Base-by-base conservation (phyloP, 2,888 invertebrate genomes). In the Uropetala carovei region DNA sequence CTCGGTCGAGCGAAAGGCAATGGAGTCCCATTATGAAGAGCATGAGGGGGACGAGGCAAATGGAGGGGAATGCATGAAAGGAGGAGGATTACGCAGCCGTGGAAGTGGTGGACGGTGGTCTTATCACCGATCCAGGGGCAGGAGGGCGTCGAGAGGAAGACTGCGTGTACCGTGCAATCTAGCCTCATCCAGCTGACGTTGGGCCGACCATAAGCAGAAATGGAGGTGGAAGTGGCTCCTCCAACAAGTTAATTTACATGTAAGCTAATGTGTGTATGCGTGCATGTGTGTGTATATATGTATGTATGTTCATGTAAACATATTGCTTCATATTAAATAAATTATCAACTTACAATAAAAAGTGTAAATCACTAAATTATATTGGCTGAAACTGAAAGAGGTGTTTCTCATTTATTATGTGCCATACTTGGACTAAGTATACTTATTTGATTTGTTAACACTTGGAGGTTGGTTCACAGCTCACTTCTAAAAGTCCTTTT, bases 231-330 rank as follows among this genome's bases (percentile, higher is more conserved):
- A 68, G 56, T 2, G n/a, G 30, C 64, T n/a, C 27, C 89, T 43
- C 30, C 18, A n/a, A 43, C 89, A 89, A 60, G 64, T 89, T 89
- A 64, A 64, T 89, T 10, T 89, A 68, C 89, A 64, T 89, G 89
- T 89, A 89, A 64, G 89, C 89, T 89, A 89, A 89, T 89, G 64
- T 89, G 89, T 64, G 89, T 89, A 64, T 82, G 82, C 59, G 75
- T 75, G 22, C 13, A 27, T 22, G 75, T 75, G 75, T 75, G 75
- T 75, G 60, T 60, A 60, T 60, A 22, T 86, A 89, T 89, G 64
- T 89, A 60, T 64, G 75, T 86, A 64, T 89, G 64, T 89, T 43
- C 43, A 89, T 89, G 89, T 64, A 89, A 43, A 64, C 43, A 89
- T 68, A 64, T 64, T 89, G 89, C 64, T 64, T 68, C 64, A 64